These are phyloP conservation scores for Cerastoderma edule DNA, from an alignment of 2,888 invertebrate genomes.

Conservation along the genomic window DNA sequence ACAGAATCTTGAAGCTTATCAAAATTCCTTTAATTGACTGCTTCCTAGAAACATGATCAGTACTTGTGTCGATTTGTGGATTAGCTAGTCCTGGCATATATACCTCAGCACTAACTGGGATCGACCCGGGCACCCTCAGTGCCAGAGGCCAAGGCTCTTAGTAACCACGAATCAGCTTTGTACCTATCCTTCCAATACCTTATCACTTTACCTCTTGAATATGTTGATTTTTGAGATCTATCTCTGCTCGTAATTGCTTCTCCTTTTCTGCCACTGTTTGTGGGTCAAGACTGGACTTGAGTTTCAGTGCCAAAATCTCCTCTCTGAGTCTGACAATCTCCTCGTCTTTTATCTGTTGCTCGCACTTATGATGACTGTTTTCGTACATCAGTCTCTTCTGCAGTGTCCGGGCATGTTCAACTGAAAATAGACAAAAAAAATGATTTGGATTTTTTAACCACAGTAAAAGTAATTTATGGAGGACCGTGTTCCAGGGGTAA, in stretches of 20 bases:
- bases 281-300: constrained; percentile 40
- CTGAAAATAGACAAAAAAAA: constrained; percentile 59
- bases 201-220: constrained; percentile 41
- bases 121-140: no score
- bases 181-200: no score
- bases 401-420: constrained; percentile 62
- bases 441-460: neutral
- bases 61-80: no score
- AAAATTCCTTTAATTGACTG: no score
- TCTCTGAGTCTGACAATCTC: constrained; percentile 50
- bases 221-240: constrained; percentile 25
- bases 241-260: constrained; percentile 40
- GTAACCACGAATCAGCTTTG: no score
- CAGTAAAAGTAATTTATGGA: neutral
- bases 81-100: no score
- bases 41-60: no score
- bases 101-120: no score
- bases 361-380: constrained; percentile 71
- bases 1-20: no score
- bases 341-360: constrained; percentile 60
- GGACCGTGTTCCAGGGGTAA: no score
- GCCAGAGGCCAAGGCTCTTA: no score
- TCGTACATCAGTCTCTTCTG: constrained; percentile 67
- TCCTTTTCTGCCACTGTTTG: constrained; percentile 30
- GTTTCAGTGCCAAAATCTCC: constrained; percentile 38